phyloP scores from a whole-genome alignment of 2,888 invertebrate species.

The Callyntrura sp. region DNA sequence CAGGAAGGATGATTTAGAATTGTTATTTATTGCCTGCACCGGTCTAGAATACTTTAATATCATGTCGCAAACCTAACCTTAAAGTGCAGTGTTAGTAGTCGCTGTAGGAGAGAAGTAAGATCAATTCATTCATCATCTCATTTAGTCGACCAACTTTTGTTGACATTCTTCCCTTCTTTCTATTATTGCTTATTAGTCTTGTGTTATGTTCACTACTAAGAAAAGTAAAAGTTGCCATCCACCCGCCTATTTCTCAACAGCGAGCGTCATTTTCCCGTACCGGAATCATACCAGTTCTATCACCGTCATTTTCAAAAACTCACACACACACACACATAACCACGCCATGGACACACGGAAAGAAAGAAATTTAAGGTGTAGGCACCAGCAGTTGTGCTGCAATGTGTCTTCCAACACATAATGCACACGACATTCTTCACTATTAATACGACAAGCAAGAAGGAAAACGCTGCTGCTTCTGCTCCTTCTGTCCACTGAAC shows the following conservation, averaged over 20 bases:
- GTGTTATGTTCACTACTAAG: background rate
- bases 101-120: background rate
- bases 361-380: too few relatives aligned
- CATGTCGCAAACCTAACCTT: background rate
- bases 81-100: background rate
- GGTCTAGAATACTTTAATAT: background rate
- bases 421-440: constrained; percentile 5
- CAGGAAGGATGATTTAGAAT: constrained; percentile 38
- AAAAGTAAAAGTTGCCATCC: background rate
- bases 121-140: constrained; percentile 41
- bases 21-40: constrained; percentile 34
- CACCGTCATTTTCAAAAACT: background rate
- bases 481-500: too few relatives aligned
- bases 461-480: constrained; percentile 5
- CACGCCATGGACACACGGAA: too few relatives aligned
- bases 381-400: background rate
- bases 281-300: background rate
- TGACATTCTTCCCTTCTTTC: background rate
- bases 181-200: too few relatives aligned
- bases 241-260: background rate
- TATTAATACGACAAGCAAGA: constrained; percentile 1
- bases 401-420: constrained; percentile 32
- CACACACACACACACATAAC: too few relatives aligned
- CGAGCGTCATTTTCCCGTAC: background rate
- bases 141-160: constrained; percentile 19